Evolutionary conservation across 1,140 invertebrate species (phyloP).

Genomic region (Pseudoatta argentina): DNA sequence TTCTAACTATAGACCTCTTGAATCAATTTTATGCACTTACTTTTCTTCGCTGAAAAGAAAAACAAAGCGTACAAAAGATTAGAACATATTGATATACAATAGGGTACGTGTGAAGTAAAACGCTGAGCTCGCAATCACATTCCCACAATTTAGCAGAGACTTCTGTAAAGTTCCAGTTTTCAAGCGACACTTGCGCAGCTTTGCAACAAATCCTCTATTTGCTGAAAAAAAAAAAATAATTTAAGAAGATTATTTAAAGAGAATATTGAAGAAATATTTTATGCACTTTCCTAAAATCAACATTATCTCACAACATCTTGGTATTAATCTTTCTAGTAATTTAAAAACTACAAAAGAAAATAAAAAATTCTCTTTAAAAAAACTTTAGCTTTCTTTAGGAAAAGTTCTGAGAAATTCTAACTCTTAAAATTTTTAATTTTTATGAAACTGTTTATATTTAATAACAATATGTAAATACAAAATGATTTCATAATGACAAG

Average conservation of each 20-base stretch:
- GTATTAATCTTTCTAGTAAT: not conserved
- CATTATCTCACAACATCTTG: not conserved
- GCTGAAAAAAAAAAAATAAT: not conserved
- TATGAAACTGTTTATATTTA: not conserved
- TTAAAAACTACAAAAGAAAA: not conserved
- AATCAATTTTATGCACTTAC: constrained; percentile 37
- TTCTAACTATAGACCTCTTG: constrained; percentile 4
- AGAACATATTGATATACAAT: constrained; percentile 48
- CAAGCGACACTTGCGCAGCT: not conserved
- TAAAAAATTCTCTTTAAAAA: constrained; percentile 9
- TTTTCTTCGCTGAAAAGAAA: not conserved
- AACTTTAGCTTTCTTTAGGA: not conserved
- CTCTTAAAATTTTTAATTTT: not conserved
- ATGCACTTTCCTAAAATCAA: not conserved
- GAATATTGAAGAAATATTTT: constrained; percentile 11
- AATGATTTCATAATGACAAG: constrained; percentile 14
- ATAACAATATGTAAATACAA: not conserved
- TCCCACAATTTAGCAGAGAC: constrained; percentile 27
- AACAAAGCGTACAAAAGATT: not conserved
- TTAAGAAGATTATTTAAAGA: constrained; percentile 12
- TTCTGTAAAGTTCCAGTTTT: constrained; percentile 7
- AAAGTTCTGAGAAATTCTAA: not conserved
- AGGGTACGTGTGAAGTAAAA: not conserved
- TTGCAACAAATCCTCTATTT: not conserved
- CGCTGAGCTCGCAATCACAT: constrained; percentile 36